Conservation (phyloP, 2,888 invertebrate species). For the Diadromus collaris region DNA sequence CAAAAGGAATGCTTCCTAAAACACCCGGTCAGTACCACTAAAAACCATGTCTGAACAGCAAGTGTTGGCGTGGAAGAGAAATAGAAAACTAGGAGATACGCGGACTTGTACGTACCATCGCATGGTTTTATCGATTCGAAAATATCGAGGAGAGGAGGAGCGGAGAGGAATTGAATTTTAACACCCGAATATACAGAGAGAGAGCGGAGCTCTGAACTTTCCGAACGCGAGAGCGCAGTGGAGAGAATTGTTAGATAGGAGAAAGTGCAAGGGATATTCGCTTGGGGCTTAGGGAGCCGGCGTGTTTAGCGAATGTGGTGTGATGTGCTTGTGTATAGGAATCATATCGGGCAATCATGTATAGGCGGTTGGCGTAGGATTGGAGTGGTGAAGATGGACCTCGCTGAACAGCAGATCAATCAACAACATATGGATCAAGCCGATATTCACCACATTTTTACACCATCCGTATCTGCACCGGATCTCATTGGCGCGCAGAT, state of each 20-base stretch:
- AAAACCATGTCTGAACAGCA: background rate
- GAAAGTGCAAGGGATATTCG: conserved; percentile 34
- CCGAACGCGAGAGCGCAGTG: conserved; percentile 13
- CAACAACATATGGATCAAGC: too few relatives aligned
- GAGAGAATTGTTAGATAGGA: conserved; percentile 20
- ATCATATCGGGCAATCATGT: background rate
- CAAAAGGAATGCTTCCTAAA: background rate
- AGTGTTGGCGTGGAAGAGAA: background rate
- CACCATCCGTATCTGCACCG: background rate
- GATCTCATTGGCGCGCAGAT: conserved; percentile 24
- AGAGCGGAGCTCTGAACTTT: conserved; percentile 7
- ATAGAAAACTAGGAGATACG: background rate
- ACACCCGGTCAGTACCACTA: background rate
- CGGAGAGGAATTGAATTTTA: conserved; percentile 49
- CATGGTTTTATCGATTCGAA: conserved; percentile 20
- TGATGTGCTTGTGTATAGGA: background rate
- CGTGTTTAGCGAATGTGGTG: background rate
- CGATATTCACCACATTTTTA: too few relatives aligned
- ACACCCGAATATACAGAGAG: conserved; percentile 19
- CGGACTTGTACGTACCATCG: background rate
- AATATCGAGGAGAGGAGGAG: conserved; percentile 29
- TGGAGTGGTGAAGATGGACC: too few relatives aligned
- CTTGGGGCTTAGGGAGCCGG: conserved; percentile 22
- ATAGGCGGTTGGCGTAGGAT: background rate
- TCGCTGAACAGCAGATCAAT: too few relatives aligned